Evolutionary conservation across 1,140 invertebrate species (phyloP), one percentile per base, ranked within the genome.

Genomic region (Melipona quadrifasciata): DNA sequence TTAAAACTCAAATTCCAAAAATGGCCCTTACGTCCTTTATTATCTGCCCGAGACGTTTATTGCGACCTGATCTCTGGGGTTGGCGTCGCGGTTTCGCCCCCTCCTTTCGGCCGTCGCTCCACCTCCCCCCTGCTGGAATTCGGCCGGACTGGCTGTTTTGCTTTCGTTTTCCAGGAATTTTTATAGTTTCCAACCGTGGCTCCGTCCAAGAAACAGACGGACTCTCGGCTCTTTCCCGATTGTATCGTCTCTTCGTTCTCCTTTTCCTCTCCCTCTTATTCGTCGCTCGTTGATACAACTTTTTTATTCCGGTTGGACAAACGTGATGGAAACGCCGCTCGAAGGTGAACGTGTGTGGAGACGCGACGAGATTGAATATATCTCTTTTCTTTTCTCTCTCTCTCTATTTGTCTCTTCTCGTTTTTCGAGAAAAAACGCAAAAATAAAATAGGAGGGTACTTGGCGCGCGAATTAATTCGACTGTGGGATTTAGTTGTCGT

Each of bases 61-160:
- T 64, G 67, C 79, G 0, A 27, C 27, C 17, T 1, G 17, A 19
- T 27, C 65, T 39, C 4, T 31, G 27, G 64, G 34, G 57, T 53
- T 31, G 27, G 64, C 27, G 57, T 53, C 68, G 61, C 31, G 67
- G 27, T 61, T 39, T 11, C 57, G 64, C 21, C 2, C 31, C 2
- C 31, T 31, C 31, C 31, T 31, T 31, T 31, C 31, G 31, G 2
- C 31, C 2, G 31, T 2, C 31, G 1, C 31, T 65, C 72, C 57
- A 16, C 31, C 31, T 27, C 5, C 31, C 27, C 55, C 57, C 68
- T 70, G 68, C 8, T 88, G 84, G 88, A 86, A 89, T 89, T 84
- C 61, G 87, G 88, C 88, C 84, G 84, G 88, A 89, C 79, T 67
- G 81, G 87, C 84, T 86, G 81, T 88, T 88, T 65, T 78, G 57